These are phyloP conservation scores for Campoletis raptor DNA, from an alignment of 2,888 invertebrate genomes.

Conservation along the genomic window DNA sequence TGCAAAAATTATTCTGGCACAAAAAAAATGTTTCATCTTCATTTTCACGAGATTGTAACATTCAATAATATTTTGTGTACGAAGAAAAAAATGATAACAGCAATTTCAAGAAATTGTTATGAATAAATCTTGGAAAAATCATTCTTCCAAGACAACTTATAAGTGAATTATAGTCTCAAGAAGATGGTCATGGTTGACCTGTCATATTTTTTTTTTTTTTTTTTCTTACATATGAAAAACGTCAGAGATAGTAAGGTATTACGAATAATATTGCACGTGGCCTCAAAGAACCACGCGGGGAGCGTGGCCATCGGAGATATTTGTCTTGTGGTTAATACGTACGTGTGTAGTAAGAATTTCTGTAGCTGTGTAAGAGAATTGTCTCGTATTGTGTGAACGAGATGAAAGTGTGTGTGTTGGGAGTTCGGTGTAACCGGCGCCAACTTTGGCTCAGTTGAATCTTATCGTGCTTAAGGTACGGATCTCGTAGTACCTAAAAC, in stretches of 20 bases:
- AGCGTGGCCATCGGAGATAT: conserved; percentile 47
- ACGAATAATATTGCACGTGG: conserved; percentile 47
- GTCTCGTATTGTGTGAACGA: conserved; percentile 46
- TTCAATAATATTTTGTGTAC: neutral
- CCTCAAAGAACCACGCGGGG: conserved; percentile 50
- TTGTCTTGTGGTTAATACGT: conserved; percentile 25
- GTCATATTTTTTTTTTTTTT: conserved; percentile 70
- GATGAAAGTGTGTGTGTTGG: conserved; percentile 69
- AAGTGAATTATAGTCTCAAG: conserved; percentile 58
- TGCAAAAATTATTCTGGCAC: no score
- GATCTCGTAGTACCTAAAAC: conserved; percentile 65
- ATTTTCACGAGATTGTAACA: no score
- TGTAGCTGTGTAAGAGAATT: conserved; percentile 39
- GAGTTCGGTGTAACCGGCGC: conserved; percentile 55
- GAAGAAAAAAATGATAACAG: neutral
- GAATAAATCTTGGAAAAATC: neutral
- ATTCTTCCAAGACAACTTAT: conserved; percentile 10
- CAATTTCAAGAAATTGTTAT: neutral
- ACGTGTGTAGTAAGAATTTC: neutral
- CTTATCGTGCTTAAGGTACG: conserved; percentile 77
- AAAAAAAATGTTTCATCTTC: no score
- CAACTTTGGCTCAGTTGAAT: conserved; percentile 76
- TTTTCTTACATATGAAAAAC: conserved; percentile 13
- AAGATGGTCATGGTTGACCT: conserved; percentile 32
- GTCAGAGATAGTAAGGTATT: neutral